These are phyloP conservation scores for Stenichneumon culpator DNA, from an alignment of 2,888 invertebrate genomes.

Conservation along the genomic window DNA sequence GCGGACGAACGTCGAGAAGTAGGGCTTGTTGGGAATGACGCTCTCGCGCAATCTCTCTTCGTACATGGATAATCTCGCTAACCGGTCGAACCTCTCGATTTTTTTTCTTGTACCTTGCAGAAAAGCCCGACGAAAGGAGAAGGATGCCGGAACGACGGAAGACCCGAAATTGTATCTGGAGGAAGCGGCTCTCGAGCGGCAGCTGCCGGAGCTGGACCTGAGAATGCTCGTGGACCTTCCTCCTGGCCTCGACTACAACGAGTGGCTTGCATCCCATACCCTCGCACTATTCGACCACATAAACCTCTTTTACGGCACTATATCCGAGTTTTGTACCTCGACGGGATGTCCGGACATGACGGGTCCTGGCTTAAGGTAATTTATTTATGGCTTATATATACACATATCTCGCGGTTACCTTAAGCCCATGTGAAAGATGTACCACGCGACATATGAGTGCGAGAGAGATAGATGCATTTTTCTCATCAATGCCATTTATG, in stretches of 20 bases:
- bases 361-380: constrained; percentile 96
- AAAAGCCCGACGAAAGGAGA: constrained; percentile 98
- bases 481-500: too few species aligned
- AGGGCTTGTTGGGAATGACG: constrained; percentile 20
- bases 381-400: constrained; percentile 66
- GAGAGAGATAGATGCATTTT: too few species aligned
- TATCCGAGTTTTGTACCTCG: constrained; percentile 99
- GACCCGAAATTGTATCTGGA: constrained; percentile 98
- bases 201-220: constrained; percentile 97
- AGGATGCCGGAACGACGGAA: constrained; percentile 91
- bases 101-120: constrained; percentile 86
- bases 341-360: constrained; percentile 98
- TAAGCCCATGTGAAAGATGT: too few species aligned
- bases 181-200: constrained; percentile 96
- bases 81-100: constrained; percentile 38
- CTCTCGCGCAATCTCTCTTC: neutral
- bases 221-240: constrained; percentile 97
- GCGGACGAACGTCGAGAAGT: neutral
- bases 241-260: constrained; percentile 98
- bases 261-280: constrained; percentile 99
- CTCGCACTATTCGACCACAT: constrained; percentile 99
- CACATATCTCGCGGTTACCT: neutral
- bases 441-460: too few species aligned
- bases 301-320: constrained; percentile 98
- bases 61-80: constrained; percentile 25